These are phyloP conservation scores for Tinamus major DNA, from an alignment of 2,797 vertebrate genomes.

Conservation along the genomic window DNA sequence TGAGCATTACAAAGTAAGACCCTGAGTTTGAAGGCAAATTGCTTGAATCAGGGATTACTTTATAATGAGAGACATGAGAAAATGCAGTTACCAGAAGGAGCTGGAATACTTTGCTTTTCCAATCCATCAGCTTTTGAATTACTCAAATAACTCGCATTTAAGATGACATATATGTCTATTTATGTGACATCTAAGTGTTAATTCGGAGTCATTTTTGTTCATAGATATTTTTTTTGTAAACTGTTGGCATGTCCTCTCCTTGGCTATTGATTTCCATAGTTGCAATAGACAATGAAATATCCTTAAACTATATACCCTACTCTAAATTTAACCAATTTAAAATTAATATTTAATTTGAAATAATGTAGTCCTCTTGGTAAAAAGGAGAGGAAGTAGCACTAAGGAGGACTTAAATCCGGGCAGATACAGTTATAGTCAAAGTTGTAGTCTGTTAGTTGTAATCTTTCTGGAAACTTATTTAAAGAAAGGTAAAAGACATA, in stretches of 20 bases:
- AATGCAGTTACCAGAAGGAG: constrained; percentile 49
- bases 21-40: constrained; percentile 15
- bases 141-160: constrained; percentile 64
- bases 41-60: constrained; percentile 40
- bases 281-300: constrained; percentile 56
- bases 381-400: background rate
- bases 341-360: constrained; percentile 45
- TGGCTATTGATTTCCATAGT: constrained; percentile 56
- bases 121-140: constrained; percentile 72
- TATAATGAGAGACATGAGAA: constrained; percentile 8
- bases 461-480: background rate
- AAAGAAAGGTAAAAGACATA: background rate
- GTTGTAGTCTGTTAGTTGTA: background rate
- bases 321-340: constrained; percentile 54
- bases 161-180: constrained; percentile 58
- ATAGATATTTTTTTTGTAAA: constrained; percentile 42
- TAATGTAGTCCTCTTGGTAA: background rate
- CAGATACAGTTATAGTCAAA: background rate
- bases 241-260: constrained; percentile 51
- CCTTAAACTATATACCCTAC: constrained; percentile 50
- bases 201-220: constrained; percentile 57
- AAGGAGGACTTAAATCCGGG: constrained; percentile 18
- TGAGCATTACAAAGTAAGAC: constrained; percentile 27
- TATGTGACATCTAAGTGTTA: constrained; percentile 61
- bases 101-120: constrained; percentile 56